phyloP scores from a whole-genome alignment of 2,113 vertebrate species.

The Corynorhinus townsendii region DNA sequence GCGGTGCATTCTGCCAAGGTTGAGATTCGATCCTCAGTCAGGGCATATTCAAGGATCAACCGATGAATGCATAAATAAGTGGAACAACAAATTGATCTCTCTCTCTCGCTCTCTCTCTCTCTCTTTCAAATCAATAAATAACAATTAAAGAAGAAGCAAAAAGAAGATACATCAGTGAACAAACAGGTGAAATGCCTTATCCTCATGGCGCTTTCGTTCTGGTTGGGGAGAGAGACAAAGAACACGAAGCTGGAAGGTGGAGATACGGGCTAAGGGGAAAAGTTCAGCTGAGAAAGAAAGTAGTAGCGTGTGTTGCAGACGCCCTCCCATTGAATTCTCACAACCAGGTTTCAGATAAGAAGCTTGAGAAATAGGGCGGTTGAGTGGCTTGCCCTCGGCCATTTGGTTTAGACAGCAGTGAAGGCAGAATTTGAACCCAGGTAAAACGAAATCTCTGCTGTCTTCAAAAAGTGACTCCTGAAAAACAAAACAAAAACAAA shows the following conservation, averaged over 20 bases:
- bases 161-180: background rate
- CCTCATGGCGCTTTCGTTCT: background rate
- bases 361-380: background rate
- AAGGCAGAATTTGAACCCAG: background rate
- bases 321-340: background rate
- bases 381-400: background rate
- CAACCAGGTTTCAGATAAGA: background rate
- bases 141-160: too few relatives aligned
- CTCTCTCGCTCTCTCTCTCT: too few relatives aligned
- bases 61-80: too few relatives aligned
- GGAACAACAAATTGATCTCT: too few relatives aligned
- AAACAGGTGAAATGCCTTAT: background rate
- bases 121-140: too few relatives aligned
- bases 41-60: too few relatives aligned
- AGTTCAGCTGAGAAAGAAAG: background rate
- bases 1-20: too few relatives aligned
- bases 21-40: too few relatives aligned
- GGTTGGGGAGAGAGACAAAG: background rate
- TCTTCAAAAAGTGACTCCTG: background rate
- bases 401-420: background rate
- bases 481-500: too few relatives aligned
- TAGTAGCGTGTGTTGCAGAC: background rate
- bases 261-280: background rate
- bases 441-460: background rate
- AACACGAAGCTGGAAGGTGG: background rate